These are phyloP conservation scores for Coecobrya sp. DNA, from an alignment of 2,888 invertebrate species.

Conservation along the genomic window DNA sequence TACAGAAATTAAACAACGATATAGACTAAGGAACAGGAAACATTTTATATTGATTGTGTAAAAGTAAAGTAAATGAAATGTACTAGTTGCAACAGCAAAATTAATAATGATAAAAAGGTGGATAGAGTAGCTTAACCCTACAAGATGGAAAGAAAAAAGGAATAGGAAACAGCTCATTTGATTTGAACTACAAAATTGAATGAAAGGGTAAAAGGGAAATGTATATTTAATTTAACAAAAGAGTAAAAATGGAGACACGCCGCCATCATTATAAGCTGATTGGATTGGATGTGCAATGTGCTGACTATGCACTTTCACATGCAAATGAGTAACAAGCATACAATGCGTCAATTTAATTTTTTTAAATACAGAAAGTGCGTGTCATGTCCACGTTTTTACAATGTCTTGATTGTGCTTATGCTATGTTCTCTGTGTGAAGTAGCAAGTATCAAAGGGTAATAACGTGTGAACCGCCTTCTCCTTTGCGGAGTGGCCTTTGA, in stretches of 20 bases:
- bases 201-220: constrained; percentile 2
- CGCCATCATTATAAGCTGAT: constrained; percentile 15
- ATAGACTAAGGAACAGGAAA: constrained; percentile 30
- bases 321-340: constrained; percentile 65
- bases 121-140: background rate
- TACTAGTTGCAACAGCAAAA: background rate
- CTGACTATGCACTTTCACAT: constrained; percentile 43
- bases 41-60: constrained; percentile 9
- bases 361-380: constrained; percentile 28
- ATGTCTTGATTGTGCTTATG: background rate
- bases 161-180: constrained; percentile 58
- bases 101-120: constrained; percentile 45
- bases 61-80: background rate
- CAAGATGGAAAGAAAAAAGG: background rate
- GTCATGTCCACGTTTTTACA: background rate
- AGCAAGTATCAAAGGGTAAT: constrained; percentile 40
- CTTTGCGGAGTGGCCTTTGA: constrained; percentile 46
- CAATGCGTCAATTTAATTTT: constrained; percentile 73
- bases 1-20: constrained; percentile 32
- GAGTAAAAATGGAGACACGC: constrained; percentile 5
- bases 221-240: background rate
- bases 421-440: background rate
- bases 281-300: background rate
- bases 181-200: constrained; percentile 18
- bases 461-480: constrained; percentile 53